These are phyloP conservation scores for Lepidocyrtinus sp. DNA, from an alignment of 2,888 invertebrate species.

Conservation along the genomic window DNA sequence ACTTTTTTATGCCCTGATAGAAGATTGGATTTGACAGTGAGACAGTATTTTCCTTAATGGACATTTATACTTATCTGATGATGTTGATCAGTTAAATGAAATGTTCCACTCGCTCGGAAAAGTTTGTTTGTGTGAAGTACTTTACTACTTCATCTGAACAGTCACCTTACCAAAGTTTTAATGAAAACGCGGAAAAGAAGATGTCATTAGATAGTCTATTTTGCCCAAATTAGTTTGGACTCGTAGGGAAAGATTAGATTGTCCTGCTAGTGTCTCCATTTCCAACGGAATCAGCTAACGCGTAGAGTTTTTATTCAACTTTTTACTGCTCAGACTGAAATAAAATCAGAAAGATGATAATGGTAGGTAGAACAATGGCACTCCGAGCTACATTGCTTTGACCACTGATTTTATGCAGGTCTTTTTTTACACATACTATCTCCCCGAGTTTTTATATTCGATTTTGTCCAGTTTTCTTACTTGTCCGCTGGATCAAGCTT, in stretches of 20 bases:
- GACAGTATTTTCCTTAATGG: too few species aligned
- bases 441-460: slow-evolving; percentile 13
- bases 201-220: neutral
- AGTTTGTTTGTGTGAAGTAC: neutral
- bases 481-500: slow-evolving; percentile 37
- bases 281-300: too few species aligned
- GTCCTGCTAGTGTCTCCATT: too few species aligned
- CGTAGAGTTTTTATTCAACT: too few species aligned
- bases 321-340: neutral
- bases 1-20: too few species aligned
- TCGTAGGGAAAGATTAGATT: too few species aligned
- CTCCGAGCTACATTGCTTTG: slow-evolving; percentile 25
- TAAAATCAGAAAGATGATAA: neutral
- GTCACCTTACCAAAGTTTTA: neutral
- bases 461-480: neutral
- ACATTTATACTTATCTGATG: too few species aligned
- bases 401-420: slow-evolving; percentile 25
- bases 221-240: too few species aligned
- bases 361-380: too few species aligned
- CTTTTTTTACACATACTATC: slow-evolving; percentile 13
- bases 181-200: neutral
- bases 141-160: neutral
- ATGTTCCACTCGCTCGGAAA: too few species aligned
- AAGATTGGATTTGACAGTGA: too few species aligned
- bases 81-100: too few species aligned